Evolutionary conservation across 2,113 vertebrate species (phyloP).

Genomic region (Notiomystis cincta): DNA sequence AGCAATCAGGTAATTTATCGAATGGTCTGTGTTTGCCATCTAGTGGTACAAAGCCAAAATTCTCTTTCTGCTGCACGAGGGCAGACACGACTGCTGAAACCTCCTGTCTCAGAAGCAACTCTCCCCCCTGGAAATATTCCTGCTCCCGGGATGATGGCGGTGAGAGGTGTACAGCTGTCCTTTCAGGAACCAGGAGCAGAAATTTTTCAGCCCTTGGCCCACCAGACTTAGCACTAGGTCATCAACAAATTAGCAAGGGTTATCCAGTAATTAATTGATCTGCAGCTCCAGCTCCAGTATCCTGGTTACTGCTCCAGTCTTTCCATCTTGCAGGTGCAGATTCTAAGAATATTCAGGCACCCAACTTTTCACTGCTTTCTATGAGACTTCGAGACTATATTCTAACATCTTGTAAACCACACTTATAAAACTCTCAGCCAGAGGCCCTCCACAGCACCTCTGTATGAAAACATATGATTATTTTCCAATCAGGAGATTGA

Average conservation of each 20-base stretch:
- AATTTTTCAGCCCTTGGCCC: background rate
- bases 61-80: background rate
- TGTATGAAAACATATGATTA: background rate
- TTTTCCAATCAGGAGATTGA: background rate
- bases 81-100: background rate
- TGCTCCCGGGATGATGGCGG: background rate
- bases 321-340: background rate
- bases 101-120: background rate
- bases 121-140: background rate
- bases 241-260: background rate
- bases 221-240: background rate
- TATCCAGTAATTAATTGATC: background rate
- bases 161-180: background rate
- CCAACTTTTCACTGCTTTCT: background rate
- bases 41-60: background rate
- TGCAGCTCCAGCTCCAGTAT: background rate
- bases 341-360: background rate
- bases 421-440: background rate
- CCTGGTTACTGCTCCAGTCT: background rate
- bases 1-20: background rate
- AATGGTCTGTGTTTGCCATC: constrained; percentile 34
- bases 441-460: background rate
- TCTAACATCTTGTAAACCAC: background rate
- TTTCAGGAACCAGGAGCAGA: background rate
- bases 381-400: background rate